These are phyloP conservation scores for Lysandra coridon DNA, from an alignment of 2,888 invertebrate species.

Conservation along the genomic window DNA sequence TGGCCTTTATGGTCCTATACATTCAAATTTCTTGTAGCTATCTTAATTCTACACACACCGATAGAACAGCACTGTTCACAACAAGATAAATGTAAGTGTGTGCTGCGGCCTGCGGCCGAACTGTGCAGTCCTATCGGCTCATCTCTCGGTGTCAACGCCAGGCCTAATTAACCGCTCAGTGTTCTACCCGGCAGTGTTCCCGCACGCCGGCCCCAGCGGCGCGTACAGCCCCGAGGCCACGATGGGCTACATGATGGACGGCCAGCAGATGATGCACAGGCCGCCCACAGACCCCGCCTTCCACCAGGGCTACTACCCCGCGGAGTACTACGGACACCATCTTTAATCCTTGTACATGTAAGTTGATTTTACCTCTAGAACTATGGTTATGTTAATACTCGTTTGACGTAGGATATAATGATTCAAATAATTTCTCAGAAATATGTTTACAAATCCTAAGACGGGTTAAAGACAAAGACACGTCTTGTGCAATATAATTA, in stretches of 20 bases:
- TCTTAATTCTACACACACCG: no score
- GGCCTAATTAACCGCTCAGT: slow-evolving; percentile 74
- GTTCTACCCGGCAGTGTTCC: slow-evolving; percentile 88
- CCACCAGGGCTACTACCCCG: slow-evolving; percentile 96
- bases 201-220: slow-evolving; percentile 96
- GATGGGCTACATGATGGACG: slow-evolving; percentile 99
- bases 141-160: slow-evolving; percentile 47
- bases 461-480: no score
- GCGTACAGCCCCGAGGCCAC: slow-evolving; percentile 97
- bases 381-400: no score
- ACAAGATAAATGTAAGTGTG: no score
- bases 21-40: no score
- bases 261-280: slow-evolving; percentile 98
- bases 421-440: no score
- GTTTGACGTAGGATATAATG: no score
- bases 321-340: slow-evolving; percentile 96
- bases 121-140: no score
- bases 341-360: slow-evolving; percentile 86
- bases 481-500: no score
- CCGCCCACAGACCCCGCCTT: slow-evolving; percentile 95
- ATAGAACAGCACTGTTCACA: no score
- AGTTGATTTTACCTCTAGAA: slow-evolving; percentile 47
- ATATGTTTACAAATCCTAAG: no score
- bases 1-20: no score
- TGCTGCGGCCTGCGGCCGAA: background rate